phyloP scores from a whole-genome alignment of 2,113 vertebrate genomes.

The Sprattus sprattus region DNA sequence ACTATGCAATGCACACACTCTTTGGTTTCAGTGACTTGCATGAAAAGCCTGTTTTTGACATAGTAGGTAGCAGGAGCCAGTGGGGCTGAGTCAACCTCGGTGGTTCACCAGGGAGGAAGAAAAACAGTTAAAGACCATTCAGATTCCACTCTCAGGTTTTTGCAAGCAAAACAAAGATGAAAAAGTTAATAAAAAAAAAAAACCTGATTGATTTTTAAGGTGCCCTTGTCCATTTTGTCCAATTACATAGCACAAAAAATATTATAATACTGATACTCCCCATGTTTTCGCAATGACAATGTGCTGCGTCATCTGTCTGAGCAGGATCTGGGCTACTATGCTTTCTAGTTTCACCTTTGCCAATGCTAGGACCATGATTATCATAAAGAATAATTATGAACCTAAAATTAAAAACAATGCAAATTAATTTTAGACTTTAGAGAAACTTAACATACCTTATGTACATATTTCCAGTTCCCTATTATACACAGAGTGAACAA shows the following conservation, averaged over 20 bases:
- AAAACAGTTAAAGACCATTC: too few relatives aligned
- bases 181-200: too few relatives aligned
- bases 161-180: too few relatives aligned
- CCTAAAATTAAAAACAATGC: neutral
- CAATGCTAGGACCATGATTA: neutral
- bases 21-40: neutral
- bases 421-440: neutral
- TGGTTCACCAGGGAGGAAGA: too few relatives aligned
- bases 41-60: neutral
- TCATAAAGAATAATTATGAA: neutral
- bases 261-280: neutral
- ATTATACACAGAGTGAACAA: neutral
- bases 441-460: too few relatives aligned
- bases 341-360: neutral
- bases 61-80: neutral
- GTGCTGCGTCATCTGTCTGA: neutral
- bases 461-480: neutral
- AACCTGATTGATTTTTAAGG: too few relatives aligned
- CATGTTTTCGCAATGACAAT: neutral
- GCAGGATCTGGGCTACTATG: neutral
- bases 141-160: too few relatives aligned
- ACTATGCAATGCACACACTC: neutral
- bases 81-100: too few relatives aligned
- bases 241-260: neutral
- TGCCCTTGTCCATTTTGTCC: too few relatives aligned